These are phyloP conservation scores for Auanema freiburgensis DNA, from an alignment of 2,888 invertebrate species.

Conservation along the genomic window DNA sequence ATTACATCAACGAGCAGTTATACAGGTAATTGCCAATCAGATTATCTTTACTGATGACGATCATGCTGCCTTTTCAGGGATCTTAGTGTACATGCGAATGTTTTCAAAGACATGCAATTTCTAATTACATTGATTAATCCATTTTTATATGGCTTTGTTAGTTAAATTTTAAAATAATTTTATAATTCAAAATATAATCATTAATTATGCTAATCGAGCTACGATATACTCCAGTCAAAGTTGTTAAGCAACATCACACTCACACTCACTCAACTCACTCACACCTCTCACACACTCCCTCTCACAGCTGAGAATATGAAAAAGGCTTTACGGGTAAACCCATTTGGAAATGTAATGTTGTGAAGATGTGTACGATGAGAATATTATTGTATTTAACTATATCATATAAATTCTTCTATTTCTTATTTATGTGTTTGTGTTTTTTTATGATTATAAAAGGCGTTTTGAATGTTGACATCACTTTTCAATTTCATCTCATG, in stretches of 20 bases:
- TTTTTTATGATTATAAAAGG: too few species aligned
- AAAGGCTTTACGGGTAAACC: not conserved
- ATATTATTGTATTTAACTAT: too few species aligned
- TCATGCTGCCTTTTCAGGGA: slow-evolving; percentile 26
- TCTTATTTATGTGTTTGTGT: too few species aligned
- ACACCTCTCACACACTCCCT: slow-evolving; percentile 3
- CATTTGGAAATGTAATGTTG: slow-evolving; percentile 1
- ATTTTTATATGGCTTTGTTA: slow-evolving; percentile 58
- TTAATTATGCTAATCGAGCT: not conserved
- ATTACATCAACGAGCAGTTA: slow-evolving; percentile 45
- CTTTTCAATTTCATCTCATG: too few species aligned
- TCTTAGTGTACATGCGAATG: slow-evolving; percentile 48
- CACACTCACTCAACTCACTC: not conserved
- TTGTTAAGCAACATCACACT: too few species aligned
- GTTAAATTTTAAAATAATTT: slow-evolving; percentile 8
- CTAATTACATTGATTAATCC: slow-evolving; percentile 62
- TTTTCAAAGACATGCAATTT: slow-evolving; percentile 62
- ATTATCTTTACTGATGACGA: not conserved
- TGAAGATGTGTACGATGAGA: too few species aligned
- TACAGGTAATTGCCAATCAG: slow-evolving; percentile 32
- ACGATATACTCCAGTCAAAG: too few species aligned
- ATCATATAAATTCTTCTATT: too few species aligned
- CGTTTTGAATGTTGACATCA: too few species aligned
- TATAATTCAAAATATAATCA: not conserved
- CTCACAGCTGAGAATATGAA: not conserved